Evolutionary conservation across 2,113 vertebrate species (phyloP).

Genomic region (Aptenodytes patagonicus): DNA sequence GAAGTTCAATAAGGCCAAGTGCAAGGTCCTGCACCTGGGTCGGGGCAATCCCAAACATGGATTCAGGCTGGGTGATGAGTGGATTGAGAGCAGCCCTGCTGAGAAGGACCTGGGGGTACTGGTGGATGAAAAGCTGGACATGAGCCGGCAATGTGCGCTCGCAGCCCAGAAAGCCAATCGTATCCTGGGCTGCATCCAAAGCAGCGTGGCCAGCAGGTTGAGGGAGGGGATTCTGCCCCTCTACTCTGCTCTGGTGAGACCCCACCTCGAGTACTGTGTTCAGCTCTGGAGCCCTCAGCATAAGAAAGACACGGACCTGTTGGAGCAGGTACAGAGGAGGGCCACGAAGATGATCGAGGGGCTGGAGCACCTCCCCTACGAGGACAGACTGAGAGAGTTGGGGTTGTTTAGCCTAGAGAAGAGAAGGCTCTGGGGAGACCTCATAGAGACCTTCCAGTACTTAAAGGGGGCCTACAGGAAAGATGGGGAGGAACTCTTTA

Average conservation of each 20-base stretch:
- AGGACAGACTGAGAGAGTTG: not conserved
- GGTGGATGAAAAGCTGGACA: not conserved
- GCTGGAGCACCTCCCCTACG: not conserved
- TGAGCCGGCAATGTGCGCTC: not conserved
- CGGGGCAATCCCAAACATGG: not conserved
- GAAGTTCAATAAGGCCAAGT: not conserved
- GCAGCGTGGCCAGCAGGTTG: not conserved
- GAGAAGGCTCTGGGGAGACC: not conserved
- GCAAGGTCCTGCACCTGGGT: not conserved
- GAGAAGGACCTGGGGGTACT: not conserved
- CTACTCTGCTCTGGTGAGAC: fast-evolving
- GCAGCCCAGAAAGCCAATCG: not conserved
- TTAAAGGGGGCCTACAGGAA: not conserved
- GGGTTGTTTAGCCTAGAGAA: not conserved
- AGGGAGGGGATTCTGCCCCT: not conserved
- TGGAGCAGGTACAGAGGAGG: not conserved
- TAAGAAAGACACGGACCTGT: not conserved
- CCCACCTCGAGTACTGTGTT: not conserved
- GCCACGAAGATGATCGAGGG: not conserved
- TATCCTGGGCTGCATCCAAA: not conserved
- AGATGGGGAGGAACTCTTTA: not conserved
- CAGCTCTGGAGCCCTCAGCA: not conserved
- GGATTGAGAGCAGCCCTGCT: not conserved
- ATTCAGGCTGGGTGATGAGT: not conserved
- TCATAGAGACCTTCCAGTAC: not conserved